Evolutionary conservation across 2,888 invertebrate genomes (phyloP).

Genomic region (Limnephilus auricula): DNA sequence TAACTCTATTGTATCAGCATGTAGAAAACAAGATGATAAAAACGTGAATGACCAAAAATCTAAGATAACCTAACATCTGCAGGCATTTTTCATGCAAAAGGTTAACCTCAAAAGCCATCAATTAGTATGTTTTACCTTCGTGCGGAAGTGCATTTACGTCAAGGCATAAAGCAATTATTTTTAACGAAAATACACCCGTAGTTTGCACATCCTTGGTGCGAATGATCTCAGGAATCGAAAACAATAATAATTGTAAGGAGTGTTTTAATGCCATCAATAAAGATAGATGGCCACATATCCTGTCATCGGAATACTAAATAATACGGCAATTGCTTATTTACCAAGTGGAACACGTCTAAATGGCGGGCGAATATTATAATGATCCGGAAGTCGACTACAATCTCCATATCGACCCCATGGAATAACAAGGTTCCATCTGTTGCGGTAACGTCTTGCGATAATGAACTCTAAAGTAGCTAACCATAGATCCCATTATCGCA

Average conservation of each 20-base stretch:
- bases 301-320: constrained; percentile 22
- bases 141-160: no score
- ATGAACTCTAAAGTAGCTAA: no score
- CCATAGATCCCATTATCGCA: no score
- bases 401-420: background rate
- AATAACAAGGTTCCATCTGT: no score
- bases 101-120: background rate
- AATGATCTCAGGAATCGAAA: constrained; percentile 16
- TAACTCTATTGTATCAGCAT: no score
- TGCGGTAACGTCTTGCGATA: no score
- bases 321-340: constrained; percentile 29
- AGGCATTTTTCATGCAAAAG: background rate
- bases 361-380: background rate
- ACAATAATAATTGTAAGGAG: constrained; percentile 17
- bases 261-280: constrained; percentile 23
- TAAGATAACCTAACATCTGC: background rate
- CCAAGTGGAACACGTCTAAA: constrained; percentile 11
- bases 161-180: background rate
- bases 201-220: constrained; percentile 25
- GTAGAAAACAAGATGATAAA: no score
- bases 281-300: constrained; percentile 19
- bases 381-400: background rate
- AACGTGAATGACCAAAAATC: no score
- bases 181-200: background rate
- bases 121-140: background rate